A percentile compares a stretch with the other conserved stretches of the same genome.
These are phyloP conservation scores for Mastacembelus armatus DNA, from an alignment of 2,797 vertebrate species.

Conservation along the genomic window DNA sequence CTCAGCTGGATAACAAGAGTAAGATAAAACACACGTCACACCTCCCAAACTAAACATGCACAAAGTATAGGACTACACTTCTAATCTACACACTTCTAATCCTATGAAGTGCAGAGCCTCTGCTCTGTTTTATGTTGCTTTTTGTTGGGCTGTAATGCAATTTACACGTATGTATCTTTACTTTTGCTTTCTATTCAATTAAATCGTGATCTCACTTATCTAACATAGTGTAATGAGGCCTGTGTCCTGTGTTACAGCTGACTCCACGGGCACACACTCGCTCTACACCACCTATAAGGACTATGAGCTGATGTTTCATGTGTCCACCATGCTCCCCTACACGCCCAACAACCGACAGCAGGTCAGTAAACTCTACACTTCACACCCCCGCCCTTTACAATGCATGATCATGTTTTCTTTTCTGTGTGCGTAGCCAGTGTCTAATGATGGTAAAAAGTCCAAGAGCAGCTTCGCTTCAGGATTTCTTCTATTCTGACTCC, in stretches of 20 bases:
- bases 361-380: conserved; percentile 79
- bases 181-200: conserved; percentile 34
- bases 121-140: neutral
- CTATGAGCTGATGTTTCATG: conserved; percentile 98
- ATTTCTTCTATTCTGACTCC: conserved; percentile 53
- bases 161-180: conserved; percentile 8
- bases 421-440: conserved; percentile 3
- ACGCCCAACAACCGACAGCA: conserved; percentile 97
- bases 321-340: conserved; percentile 96
- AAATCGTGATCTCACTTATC: conserved; percentile 11
- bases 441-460: conserved; percentile 58
- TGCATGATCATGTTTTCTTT: conserved; percentile 30
- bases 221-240: conserved; percentile 7
- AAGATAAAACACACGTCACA: conserved; percentile 70
- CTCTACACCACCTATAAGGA: conserved; percentile 99
- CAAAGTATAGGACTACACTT: conserved; percentile 23
- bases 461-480: conserved; percentile 57
- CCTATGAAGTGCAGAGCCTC: conserved; percentile 39
- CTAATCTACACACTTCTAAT: conserved; percentile 13
- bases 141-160: neutral
- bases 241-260: conserved; percentile 84
- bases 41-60: conserved; percentile 21
- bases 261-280: conserved; percentile 96
- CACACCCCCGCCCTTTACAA: neutral
- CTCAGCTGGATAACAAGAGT: conserved; percentile 99